A percentile compares a stretch with the other conserved stretches of the same genome.
phyloP scores from a whole-genome alignment of 2,797 vertebrate species.

The Eulemur coronatus region DNA sequence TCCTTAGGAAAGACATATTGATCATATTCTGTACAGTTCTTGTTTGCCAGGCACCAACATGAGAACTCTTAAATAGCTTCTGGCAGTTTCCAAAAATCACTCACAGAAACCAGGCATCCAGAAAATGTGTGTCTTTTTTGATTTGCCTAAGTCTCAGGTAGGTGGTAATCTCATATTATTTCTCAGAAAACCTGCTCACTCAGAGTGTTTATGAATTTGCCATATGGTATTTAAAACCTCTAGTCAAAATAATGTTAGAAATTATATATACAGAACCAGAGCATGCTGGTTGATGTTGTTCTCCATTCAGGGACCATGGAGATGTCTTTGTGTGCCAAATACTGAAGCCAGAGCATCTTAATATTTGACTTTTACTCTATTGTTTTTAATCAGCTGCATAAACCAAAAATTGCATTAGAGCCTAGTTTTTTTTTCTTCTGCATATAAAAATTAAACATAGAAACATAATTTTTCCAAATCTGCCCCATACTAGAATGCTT shows the following conservation, averaged over 20 bases:
- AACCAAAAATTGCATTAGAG: conserved; percentile 78
- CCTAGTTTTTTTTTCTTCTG: conserved; percentile 63
- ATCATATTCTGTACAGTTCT: background rate
- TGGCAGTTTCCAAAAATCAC: conserved; percentile 60
- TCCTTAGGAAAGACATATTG: background rate
- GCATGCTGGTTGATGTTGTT: conserved; percentile 71
- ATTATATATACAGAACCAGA: conserved; percentile 70
- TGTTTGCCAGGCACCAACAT: background rate
- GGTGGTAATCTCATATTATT: conserved; percentile 74
- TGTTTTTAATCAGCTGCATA: conserved; percentile 77
- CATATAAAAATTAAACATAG: conserved; percentile 64
- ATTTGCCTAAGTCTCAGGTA: conserved; percentile 70
- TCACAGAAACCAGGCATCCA: conserved; percentile 53
- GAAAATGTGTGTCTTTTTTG: conserved; percentile 55
- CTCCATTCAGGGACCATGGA: conserved; percentile 73
- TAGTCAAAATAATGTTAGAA: conserved; percentile 77
- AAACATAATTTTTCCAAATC: conserved; percentile 67
- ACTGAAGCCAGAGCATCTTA: conserved; percentile 80
- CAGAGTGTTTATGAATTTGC: conserved; percentile 68
- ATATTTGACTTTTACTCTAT: conserved; percentile 80
- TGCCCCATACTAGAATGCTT: conserved; percentile 38
- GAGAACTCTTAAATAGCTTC: conserved; percentile 54
- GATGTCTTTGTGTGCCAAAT: conserved; percentile 71
- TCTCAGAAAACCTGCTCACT: conserved; percentile 71
- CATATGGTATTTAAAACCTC: conserved; percentile 77